phyloP scores from a whole-genome alignment of 1,140 invertebrate species.

The Schlechtendalia chinensis region DNA sequence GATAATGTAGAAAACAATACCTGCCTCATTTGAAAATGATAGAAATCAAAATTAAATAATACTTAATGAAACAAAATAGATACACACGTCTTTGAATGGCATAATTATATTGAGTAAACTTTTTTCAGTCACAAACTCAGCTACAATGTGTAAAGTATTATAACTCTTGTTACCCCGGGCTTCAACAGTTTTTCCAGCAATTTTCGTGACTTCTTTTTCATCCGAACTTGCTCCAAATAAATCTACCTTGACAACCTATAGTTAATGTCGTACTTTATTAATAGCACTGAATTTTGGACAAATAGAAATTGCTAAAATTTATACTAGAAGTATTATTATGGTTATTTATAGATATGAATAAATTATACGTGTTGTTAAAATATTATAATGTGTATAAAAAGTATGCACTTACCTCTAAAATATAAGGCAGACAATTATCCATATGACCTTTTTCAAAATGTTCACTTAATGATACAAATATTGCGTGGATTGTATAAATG shows the following conservation, averaged over 20 bases:
- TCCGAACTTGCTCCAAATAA: constrained; percentile 83
- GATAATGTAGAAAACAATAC: constrained; percentile 65
- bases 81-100: constrained; percentile 75
- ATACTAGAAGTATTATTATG: no score
- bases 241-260: constrained; percentile 76
- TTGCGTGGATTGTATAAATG: constrained; percentile 80
- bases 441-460: constrained; percentile 71
- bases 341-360: no score
- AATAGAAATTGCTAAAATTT: no score
- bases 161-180: constrained; percentile 83
- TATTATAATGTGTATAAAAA: no score
- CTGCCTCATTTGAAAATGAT: constrained; percentile 73
- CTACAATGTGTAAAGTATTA: constrained; percentile 78
- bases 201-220: constrained; percentile 86
- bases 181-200: constrained; percentile 76
- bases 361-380: no score
- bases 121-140: constrained; percentile 73
- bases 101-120: constrained; percentile 74
- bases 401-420: constrained; percentile 68
- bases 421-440: constrained; percentile 71
- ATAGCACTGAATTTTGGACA: no score
- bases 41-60: not conserved
- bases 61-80: not conserved
- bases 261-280: constrained; percentile 14
- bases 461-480: constrained; percentile 71